phyloP scores from a whole-genome alignment of 2,113 vertebrate species.

The Choloepus hoffmanni region DNA sequence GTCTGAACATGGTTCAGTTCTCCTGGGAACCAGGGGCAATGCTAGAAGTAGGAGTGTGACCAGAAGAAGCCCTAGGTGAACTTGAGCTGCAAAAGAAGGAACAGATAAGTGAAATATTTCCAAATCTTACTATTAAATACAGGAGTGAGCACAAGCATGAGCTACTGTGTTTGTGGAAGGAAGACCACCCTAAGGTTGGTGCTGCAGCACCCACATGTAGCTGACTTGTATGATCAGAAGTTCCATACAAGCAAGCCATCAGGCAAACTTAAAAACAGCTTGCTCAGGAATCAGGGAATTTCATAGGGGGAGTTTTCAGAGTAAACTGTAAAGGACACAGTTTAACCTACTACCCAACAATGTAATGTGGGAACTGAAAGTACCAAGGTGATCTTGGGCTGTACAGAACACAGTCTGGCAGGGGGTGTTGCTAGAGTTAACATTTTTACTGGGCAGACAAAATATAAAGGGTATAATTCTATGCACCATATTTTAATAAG shows the following conservation, averaged over 20 bases:
- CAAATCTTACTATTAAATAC: background rate
- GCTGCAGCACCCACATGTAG: background rate
- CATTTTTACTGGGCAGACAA: background rate
- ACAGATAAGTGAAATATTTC: background rate
- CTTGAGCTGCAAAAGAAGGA: constrained; percentile 43
- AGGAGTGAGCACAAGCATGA: background rate
- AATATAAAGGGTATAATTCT: background rate
- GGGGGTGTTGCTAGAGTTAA: background rate
- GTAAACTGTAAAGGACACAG: background rate
- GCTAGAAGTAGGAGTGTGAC: background rate
- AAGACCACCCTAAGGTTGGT: background rate
- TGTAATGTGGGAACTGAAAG: background rate
- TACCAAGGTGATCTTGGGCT: background rate
- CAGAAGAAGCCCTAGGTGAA: constrained; percentile 31
- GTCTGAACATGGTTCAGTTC: constrained; percentile 22
- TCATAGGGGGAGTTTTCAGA: background rate
- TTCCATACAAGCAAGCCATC: background rate
- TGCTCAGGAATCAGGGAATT: background rate
- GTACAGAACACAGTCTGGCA: background rate
- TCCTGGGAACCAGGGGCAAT: constrained; percentile 36
- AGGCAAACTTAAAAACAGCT: background rate
- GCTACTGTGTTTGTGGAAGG: background rate
- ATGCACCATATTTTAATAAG: background rate
- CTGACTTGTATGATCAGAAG: background rate
- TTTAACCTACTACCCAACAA: constrained; percentile 15